Evolutionary conservation across 2,113 vertebrate genomes (phyloP), one percentile per base, ranked within the genome.

Genomic region (Thamnophis sirtalis): DNA sequence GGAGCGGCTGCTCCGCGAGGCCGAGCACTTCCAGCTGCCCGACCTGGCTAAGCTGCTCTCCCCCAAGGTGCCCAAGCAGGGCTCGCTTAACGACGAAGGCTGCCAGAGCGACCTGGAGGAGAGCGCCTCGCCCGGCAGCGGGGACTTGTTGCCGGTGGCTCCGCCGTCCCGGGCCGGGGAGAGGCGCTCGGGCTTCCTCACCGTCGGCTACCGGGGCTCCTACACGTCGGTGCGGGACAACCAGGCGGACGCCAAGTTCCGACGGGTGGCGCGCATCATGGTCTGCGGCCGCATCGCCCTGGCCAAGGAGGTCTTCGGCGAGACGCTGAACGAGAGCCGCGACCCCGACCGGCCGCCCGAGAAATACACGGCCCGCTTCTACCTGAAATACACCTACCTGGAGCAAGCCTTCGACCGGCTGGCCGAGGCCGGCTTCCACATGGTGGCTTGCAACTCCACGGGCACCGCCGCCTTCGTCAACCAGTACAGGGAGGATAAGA

Each of bases 321-420:
- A 98, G 92, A 98, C 98, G 51, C 97, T 98, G 89, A 98, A 98
- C 53, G 98, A 98, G 95, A 98, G 98, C 95, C 97, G 98, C 48
- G 98, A 98, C 95, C 98, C 98, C 0, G 98, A 98, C 94, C 97
- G 98, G 0, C 98, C 98, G 0, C 98, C 98, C 0, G 98, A 98
- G 96, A 98, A 98, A 95, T 98, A 98, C 96, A 98, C 98, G 3
- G 98, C 98, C n/a, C 98, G 98, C 92, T 98, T 98, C 96, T 98
- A 98, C 97, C 97, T 98, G 97, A 98, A 98, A 94, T 98, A 98
- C 96, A 98, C 98, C 73, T 98, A 98, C 96, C 95, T 98, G 95
- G 98, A 98, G 93, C 98, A 98, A 96, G 98, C 98, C 0, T 98
- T 98, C 92, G 98, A 98, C 94, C 96, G 98, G 89, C 98, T 98